Base-by-base conservation (phyloP, 2,888 invertebrate species). In the Ectropis crepuscularia region DNA sequence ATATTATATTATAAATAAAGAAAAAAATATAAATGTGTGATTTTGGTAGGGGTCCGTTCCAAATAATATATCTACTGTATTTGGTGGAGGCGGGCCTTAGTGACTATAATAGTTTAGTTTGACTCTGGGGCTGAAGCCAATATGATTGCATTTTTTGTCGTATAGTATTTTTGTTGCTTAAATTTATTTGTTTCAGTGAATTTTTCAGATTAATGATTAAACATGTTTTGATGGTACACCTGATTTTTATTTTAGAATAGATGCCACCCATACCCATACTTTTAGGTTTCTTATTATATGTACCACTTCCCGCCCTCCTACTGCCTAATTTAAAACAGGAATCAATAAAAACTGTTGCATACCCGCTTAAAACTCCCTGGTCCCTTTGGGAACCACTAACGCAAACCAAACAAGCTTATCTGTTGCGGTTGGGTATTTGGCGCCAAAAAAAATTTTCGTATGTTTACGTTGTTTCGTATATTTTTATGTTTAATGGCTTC, bases 1-100 rank as follows among this genome's bases (percentile, higher is more conserved):
- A 72, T 73, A 69, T 66, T 62, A 74, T 73, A 67, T 73, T 57
- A 65, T 58, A 43, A 59, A 55, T 60, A 50, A 57, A 6, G 51
- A 41, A 50, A 53, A 45, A 55, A 55, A 58, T 50, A 28, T 64
- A 65, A 59, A 68, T 64, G 64, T 62, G 67, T 65, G 61, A 68
- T 65, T 63, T 66, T 63, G 47, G 55, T 65, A 60, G n/a, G 57
- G 60, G 64, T 38, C 57, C 60, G 47, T 65, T 50, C 41, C 41
- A 63, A 54, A 50, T 57, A 57, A 57, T 47, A 42, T 46, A 42
- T 60, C 55, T 60, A 48, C 43, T 12, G 16, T 28, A 28, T 28
- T 28, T 61, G 53, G 57, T 28, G 9, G 36, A 8, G 16, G 48
- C 50, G 60, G 60, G 48, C 57, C 47, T 45, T 60, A 53, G 49